A percentile compares a stretch with the other conserved stretches of the same genome.
Conservation (phyloP, 2,888 invertebrate species). For the Endotricha flammealis region DNA sequence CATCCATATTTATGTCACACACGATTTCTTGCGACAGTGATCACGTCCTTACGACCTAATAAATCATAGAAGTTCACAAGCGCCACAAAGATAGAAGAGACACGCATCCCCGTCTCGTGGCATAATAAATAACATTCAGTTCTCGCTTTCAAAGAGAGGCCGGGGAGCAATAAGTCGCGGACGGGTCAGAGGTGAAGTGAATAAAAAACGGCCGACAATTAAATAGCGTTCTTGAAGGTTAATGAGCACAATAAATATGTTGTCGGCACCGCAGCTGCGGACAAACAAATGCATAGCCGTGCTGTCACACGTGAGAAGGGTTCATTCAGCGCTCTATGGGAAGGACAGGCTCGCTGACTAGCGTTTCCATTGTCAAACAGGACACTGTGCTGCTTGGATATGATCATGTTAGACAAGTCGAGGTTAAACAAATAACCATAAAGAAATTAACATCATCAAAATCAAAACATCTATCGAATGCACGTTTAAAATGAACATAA, state of each 20-base stretch:
- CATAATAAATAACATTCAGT: constrained; percentile 74
- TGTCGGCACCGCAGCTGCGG: constrained; percentile 76
- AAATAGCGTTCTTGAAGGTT: constrained; percentile 79
- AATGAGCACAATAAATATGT: constrained; percentile 79
- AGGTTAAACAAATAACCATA: constrained; percentile 44
- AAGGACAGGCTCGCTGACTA: constrained; percentile 44
- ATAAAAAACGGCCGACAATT: constrained; percentile 79
- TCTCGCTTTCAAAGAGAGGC: constrained; percentile 73
- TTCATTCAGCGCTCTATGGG: constrained; percentile 39
- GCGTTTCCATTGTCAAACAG: constrained; percentile 60
- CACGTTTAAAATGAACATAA: constrained; percentile 10
- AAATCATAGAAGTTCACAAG: constrained; percentile 70
- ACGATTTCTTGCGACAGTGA: constrained; percentile 55
- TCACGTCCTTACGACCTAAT: constrained; percentile 68
- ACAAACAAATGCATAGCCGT: constrained; percentile 67
- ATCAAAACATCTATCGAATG: neutral
- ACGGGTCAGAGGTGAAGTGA: constrained; percentile 76
- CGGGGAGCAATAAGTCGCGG: constrained; percentile 75
- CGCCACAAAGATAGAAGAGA: constrained; percentile 73
- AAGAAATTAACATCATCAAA: constrained; percentile 8
- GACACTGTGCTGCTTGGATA: constrained; percentile 47
- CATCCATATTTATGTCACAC: constrained; percentile 18
- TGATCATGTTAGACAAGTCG: constrained; percentile 46
- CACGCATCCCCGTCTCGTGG: constrained; percentile 62
- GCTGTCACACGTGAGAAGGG: constrained; percentile 67